These are phyloP conservation scores for Clivina fossor DNA, from an alignment of 2,888 invertebrate species.

Conservation along the genomic window DNA sequence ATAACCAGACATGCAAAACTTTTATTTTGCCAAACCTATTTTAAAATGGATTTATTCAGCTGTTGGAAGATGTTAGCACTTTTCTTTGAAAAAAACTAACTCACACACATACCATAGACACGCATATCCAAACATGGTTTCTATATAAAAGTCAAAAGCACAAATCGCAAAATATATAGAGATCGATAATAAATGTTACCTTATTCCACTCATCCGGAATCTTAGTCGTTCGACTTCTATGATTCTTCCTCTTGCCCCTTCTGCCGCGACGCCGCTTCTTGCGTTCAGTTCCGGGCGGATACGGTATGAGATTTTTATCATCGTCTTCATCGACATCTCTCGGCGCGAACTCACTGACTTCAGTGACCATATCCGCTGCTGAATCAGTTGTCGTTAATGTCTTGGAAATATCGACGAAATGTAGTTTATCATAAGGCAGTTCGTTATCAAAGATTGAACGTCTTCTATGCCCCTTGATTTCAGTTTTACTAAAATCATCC, in stretches of 20 bases:
- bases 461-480: constrained; percentile 19
- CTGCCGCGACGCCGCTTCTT: constrained; percentile 23
- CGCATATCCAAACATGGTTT: too few relatives aligned
- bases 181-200: constrained; percentile 18
- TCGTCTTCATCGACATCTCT: constrained; percentile 26
- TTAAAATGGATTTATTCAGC: too few relatives aligned
- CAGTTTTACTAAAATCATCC: constrained; percentile 5
- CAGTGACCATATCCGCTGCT: constrained; percentile 21
- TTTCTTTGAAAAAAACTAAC: too few relatives aligned
- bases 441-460: constrained; percentile 34
- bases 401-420: constrained; percentile 24
- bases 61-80: too few relatives aligned
- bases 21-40: too few relatives aligned
- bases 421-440: constrained; percentile 29
- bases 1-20: too few relatives aligned
- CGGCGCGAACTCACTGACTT: constrained; percentile 21
- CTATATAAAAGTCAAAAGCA: too few relatives aligned
- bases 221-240: constrained; percentile 21
- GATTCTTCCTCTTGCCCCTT: constrained; percentile 24
- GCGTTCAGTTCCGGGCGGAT: constrained; percentile 29
- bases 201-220: constrained; percentile 29
- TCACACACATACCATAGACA: too few relatives aligned
- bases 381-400: constrained; percentile 24
- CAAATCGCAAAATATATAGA: too few relatives aligned
- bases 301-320: constrained; percentile 34